Base-by-base conservation (phyloP, 1,140 invertebrate species). In the Drosophila chauvacae region DNA sequence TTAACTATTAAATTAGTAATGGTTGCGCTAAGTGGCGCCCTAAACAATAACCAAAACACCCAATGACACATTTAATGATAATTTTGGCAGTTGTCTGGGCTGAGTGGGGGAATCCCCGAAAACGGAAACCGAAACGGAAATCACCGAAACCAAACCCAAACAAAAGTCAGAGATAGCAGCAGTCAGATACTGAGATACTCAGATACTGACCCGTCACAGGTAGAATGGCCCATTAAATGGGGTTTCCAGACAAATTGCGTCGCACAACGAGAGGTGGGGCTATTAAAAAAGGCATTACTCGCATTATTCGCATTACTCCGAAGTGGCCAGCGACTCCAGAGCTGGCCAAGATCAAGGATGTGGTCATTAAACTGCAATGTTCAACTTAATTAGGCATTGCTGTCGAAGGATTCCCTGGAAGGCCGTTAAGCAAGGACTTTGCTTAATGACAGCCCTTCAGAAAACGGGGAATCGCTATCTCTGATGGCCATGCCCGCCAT, bases 391-490 rank as follows among this genome's bases (percentile, higher is more conserved):
- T 73, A 60, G 70, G 44, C 58, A 59, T 59, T 45, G 28, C 20
- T 26, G 62, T 28, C 14, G 35, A 30, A 57, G 35, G 50, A 51
- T 66, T 62, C 35, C 5, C 13, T 10, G 26, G 45, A 51, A 50
- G 68, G 57, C 68, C 50, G 58, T 80, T 71, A 61, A 47, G 45
- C 37, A 18, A 16, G 53, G 58, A 41, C 33, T 45, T 48, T 39
- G 18, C 63, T 77, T 81, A 90, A 88, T 88, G 84, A 81, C 77
- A 69, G 84, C 61, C 71, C 68, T 66, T 80, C 82, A 74, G n/a
- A 33, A 81, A 61, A 33, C 18, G 23, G 41, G 51, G 30, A 10
- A n/a, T 11, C 26, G 62, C 58, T 86, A 90, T 87, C 84, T 62
- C 57, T 72, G 82, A 87, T 88, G 80, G 78, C 48, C 78, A 87